Percentiles rank a stretch among this genome's conserved stretches.
Conservation (phyloP, 2,113 vertebrate genomes). For the Pseudorhombus dupliciocellatus region DNA sequence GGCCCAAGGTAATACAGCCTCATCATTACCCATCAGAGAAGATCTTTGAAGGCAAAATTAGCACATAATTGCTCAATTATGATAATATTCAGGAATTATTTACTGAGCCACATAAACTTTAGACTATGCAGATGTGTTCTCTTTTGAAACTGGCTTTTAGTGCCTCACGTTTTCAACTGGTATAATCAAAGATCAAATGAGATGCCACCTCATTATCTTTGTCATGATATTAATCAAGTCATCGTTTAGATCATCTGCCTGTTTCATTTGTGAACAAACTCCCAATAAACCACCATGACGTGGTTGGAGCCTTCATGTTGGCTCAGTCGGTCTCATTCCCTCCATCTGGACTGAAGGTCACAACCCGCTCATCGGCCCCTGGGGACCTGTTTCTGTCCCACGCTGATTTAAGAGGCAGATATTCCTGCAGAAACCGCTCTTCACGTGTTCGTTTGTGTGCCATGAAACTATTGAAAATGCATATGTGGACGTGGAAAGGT, state of each 20-base stretch:
- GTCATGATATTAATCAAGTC: slow-evolving; percentile 1
- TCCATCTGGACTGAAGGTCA: slow-evolving; percentile 32
- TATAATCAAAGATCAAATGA: slow-evolving; percentile 2
- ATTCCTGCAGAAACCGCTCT: slow-evolving; percentile 20
- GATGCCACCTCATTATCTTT: not conserved
- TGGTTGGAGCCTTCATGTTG: slow-evolving; percentile 21
- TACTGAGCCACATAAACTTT: slow-evolving; percentile 1
- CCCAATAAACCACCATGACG: slow-evolving; percentile 7
- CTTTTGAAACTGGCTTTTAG: slow-evolving; percentile 5
- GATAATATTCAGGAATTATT: slow-evolving; percentile 19
- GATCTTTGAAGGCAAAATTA: slow-evolving; percentile 28
- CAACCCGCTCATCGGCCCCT: slow-evolving; percentile 14
- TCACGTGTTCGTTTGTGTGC: slow-evolving; percentile 26
- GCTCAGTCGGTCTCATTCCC: slow-evolving; percentile 15
- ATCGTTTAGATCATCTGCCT: not conserved
- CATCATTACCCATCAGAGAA: slow-evolving; percentile 30
- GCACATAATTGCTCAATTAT: slow-evolving; percentile 30
- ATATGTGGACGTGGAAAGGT: not conserved
- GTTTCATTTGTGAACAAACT: not conserved
- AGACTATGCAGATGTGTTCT: slow-evolving; percentile 17
- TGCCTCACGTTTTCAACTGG: not conserved
- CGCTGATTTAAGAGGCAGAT: slow-evolving; percentile 41
- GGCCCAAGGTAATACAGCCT: slow-evolving; percentile 76
- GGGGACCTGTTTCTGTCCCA: slow-evolving; percentile 12
- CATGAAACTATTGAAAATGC: not conserved